Conservation (phyloP, 2,113 vertebrate genomes). For the Ceyx cyanopectus region DNA sequence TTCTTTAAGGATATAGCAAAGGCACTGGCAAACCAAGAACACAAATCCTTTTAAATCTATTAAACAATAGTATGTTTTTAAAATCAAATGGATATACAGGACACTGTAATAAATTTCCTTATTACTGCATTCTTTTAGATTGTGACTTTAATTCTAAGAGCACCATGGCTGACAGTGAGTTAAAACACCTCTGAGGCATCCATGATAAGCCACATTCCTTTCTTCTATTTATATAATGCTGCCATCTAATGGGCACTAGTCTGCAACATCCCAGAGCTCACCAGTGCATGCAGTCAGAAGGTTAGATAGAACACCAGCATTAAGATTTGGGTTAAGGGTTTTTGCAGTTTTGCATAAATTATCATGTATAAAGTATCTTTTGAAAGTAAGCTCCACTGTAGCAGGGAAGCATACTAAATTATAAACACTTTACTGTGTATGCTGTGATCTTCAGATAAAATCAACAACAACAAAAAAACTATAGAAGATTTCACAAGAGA, state of each 20-base stretch:
- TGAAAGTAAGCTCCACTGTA: neutral
- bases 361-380: neutral
- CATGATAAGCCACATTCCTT: neutral
- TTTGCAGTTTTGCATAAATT: neutral
- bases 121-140: neutral
- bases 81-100: neutral
- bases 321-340: neutral
- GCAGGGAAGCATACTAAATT: neutral
- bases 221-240: neutral
- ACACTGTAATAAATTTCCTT: neutral
- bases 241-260: constrained; percentile 28
- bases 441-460: neutral
- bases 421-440: neutral
- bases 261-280: neutral
- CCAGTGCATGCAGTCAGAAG: neutral
- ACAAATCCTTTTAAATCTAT: neutral
- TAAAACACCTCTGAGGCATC: neutral
- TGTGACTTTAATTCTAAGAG: neutral
- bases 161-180: neutral
- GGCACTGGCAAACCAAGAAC: neutral
- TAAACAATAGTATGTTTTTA: neutral
- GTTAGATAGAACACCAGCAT: neutral
- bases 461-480: neutral
- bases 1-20: neutral
- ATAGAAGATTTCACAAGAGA: neutral